Evolutionary conservation across 1,140 invertebrate genomes (phyloP).

Genomic region (Geopemphigus sp.): DNA sequence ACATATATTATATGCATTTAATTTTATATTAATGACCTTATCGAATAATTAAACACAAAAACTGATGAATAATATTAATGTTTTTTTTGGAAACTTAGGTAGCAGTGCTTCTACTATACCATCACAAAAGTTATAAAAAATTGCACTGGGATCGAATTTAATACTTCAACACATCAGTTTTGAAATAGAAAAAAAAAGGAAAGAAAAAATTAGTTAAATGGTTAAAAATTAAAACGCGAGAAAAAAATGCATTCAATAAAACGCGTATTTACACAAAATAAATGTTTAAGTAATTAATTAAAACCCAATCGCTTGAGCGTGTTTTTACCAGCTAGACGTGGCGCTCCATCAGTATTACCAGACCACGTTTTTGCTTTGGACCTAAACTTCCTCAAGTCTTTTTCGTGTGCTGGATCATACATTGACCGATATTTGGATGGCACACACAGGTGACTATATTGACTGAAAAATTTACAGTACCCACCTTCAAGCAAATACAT

Average conservation of each 20-base stretch:
- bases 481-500: slow-evolving; percentile 92
- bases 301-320: slow-evolving; percentile 48
- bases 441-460: slow-evolving; percentile 70
- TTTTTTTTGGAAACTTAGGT: slow-evolving; percentile 39
- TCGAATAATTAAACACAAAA: slow-evolving; percentile 36
- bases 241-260: slow-evolving; percentile 29
- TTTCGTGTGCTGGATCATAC: slow-evolving; percentile 71
- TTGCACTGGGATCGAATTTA: slow-evolving; percentile 45
- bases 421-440: slow-evolving; percentile 76
- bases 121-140: slow-evolving; percentile 45
- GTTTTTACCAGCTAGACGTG: slow-evolving; percentile 46
- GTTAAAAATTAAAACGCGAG: slow-evolving; percentile 36
- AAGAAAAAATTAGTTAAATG: slow-evolving; percentile 29
- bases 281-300: slow-evolving; percentile 5
- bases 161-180: slow-evolving; percentile 33
- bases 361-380: slow-evolving; percentile 67
- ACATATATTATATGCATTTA: slow-evolving; percentile 24
- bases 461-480: slow-evolving; percentile 85
- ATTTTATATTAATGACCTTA: slow-evolving; percentile 31
- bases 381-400: slow-evolving; percentile 71
- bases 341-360: slow-evolving; percentile 24
- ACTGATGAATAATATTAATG: slow-evolving; percentile 2
- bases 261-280: not conserved
- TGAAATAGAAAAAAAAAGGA: slow-evolving; percentile 23
- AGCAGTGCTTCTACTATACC: slow-evolving; percentile 25